Base-by-base conservation (phyloP, 2,888 invertebrate genomes). In the Thecocarcelia acutangulata region DNA sequence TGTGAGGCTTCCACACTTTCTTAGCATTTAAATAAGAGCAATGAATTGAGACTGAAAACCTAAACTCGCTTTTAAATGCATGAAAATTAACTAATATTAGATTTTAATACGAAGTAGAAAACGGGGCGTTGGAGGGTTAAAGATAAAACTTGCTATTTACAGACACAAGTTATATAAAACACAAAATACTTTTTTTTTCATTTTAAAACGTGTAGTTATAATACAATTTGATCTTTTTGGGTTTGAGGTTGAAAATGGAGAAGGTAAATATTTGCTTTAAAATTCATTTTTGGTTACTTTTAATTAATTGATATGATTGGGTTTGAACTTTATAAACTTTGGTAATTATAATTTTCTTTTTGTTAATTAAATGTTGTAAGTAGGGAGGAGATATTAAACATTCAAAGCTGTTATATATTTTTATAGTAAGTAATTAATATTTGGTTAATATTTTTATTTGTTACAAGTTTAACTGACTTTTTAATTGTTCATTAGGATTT, bases 291-390 rank as follows among this genome's bases (percentile, higher is more conserved):
- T 61, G 33, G 63, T 66, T 61, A 63, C 46, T 72, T 74, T 76
- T 70, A 50, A 46, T 61, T 79, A 76, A 68, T 73, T 83, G 83
- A 79, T 79, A 80, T 83, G 83, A 50, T 80, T 83, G 75, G 78
- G 66, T 83, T 74, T 58, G 82, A 74, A 82, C 82, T 82, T 78
- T 78, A n/a, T n/a, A 78, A 78, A 66, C 52, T 66, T 70, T 46
- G 17, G 13, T 68, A 1, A 46, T 64, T 33, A 33, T 33, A 33
- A 33, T 8, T 83, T 81, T 46, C 12, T 50, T 42, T 28, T 37
- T 28, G 19, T 33, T 64, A 21, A 24, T 68, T 61, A 48, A 78
- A 81, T 46, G 42, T 80, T 42, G 15, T 61, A 37, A 83, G 78
- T 81, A 83, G 83, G 79, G 24, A 70, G 54, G 44, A 59, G 33